Evolutionary conservation across 2,113 vertebrate species (phyloP).

Genomic region (Sander lucioperca): DNA sequence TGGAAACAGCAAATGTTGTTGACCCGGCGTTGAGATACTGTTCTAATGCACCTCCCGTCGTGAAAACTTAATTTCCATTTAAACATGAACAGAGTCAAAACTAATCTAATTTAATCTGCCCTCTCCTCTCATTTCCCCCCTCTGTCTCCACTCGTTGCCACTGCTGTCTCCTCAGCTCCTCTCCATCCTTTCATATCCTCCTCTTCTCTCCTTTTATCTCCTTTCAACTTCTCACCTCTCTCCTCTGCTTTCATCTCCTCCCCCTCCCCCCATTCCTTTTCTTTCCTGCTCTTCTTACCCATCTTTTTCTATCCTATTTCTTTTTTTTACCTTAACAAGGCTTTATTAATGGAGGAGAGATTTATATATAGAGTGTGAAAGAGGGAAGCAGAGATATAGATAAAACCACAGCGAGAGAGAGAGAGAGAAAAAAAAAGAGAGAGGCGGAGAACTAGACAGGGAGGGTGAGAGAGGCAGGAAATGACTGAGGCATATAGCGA

Average conservation of each 20-base stretch:
- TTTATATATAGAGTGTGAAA: not conserved
- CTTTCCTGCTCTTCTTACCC: not conserved
- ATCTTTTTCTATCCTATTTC: constrained; percentile 18
- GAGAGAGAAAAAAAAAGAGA: constrained; percentile 19
- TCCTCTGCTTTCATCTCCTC: constrained; percentile 21
- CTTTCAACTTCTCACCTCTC: constrained; percentile 52
- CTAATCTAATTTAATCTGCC: constrained; percentile 60
- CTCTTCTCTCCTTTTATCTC: constrained; percentile 32
- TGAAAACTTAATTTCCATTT: constrained; percentile 70
- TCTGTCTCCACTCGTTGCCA: constrained; percentile 9
- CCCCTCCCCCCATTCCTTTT: not conserved
- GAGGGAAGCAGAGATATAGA: not conserved
- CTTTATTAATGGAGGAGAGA: constrained; percentile 51
- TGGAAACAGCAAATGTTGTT: constrained; percentile 33
- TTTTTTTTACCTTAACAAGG: constrained; percentile 40
- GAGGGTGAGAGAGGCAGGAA: constrained; percentile 37
- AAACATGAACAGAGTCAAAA: constrained; percentile 50
- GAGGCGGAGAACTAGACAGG: constrained; percentile 31
- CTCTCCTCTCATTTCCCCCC: constrained; percentile 12
- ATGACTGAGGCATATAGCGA: constrained; percentile 29
- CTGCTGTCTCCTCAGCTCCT: constrained; percentile 14
- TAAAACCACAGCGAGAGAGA: constrained; percentile 21
- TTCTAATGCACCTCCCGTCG: constrained; percentile 46
- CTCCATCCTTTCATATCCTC: not conserved
- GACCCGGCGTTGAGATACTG: constrained; percentile 40